Conservation (phyloP, 1,140 invertebrate genomes). For the Mycetomoellerius zeteki region DNA sequence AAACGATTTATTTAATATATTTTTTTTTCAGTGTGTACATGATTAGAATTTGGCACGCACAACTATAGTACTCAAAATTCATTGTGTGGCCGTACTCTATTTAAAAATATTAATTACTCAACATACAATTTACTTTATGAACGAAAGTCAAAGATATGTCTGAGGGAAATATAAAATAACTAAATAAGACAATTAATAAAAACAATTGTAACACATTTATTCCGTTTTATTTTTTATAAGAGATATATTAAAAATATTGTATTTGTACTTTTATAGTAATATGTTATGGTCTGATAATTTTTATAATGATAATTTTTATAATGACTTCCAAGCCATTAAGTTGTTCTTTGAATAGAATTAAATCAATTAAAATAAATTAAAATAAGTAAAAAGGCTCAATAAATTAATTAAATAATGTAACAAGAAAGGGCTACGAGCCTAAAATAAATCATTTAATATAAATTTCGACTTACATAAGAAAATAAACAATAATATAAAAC, state of each 20-base stretch:
- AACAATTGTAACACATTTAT: background rate
- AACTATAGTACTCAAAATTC: background rate
- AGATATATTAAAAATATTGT: background rate
- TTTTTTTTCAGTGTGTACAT: background rate
- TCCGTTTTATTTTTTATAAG: background rate
- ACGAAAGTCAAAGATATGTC: background rate
- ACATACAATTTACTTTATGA: background rate
- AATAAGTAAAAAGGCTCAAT: too few species aligned
- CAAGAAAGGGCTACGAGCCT: too few species aligned
- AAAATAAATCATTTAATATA: too few species aligned
- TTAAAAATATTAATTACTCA: constrained; percentile 29
- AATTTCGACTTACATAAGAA: too few species aligned
- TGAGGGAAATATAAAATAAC: background rate
- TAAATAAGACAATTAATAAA: constrained; percentile 3
- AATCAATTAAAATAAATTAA: too few species aligned
- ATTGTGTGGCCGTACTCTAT: background rate
- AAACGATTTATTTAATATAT: too few species aligned
- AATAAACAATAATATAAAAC: too few species aligned
- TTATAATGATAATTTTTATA: background rate
- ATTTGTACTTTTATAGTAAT: background rate
- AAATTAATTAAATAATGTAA: too few species aligned
- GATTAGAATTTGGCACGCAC: background rate
- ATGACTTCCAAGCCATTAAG: background rate
- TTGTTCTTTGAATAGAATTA: background rate
- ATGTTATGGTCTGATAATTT: background rate